Evolutionary conservation across 2,797 vertebrate species (phyloP).

Genomic region (Dendrocincla fuliginosa): DNA sequence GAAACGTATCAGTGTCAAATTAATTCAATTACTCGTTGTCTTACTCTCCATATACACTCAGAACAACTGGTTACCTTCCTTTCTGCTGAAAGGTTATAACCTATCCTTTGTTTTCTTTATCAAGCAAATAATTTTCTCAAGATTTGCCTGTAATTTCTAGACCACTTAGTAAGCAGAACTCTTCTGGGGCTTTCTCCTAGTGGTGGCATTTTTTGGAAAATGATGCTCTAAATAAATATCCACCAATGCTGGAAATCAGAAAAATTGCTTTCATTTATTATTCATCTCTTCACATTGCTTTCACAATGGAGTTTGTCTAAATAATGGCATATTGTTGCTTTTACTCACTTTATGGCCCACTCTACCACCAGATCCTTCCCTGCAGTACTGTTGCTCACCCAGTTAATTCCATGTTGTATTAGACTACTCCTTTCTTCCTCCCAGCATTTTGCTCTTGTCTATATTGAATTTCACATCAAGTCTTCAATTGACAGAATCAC

Average conservation of each 20-base stretch:
- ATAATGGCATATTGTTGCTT: not conserved
- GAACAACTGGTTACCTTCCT: not conserved
- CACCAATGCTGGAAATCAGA: not conserved
- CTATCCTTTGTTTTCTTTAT: not conserved
- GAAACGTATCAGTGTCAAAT: not conserved
- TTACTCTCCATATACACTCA: not conserved
- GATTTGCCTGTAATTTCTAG: not conserved
- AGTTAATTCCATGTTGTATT: not conserved
- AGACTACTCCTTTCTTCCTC: not conserved
- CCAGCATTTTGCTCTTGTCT: not conserved
- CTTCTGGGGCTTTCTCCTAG: not conserved
- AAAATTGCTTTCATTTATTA: not conserved
- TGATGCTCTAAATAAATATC: not conserved
- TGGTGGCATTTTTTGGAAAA: not conserved
- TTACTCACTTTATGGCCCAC: not conserved
- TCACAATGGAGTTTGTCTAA: not conserved
- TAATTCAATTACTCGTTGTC: not conserved
- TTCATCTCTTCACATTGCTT: not conserved
- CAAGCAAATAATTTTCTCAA: slow-evolving; percentile 9
- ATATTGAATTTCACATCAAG: not conserved
- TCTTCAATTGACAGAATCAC: not conserved
- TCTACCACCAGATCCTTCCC: not conserved
- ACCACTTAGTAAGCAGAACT: not conserved
- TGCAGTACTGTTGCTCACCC: not conserved
- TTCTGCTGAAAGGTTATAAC: not conserved